phyloP scores from a whole-genome alignment of 2,797 vertebrate species.

The Neopelma chrysocephalum region DNA sequence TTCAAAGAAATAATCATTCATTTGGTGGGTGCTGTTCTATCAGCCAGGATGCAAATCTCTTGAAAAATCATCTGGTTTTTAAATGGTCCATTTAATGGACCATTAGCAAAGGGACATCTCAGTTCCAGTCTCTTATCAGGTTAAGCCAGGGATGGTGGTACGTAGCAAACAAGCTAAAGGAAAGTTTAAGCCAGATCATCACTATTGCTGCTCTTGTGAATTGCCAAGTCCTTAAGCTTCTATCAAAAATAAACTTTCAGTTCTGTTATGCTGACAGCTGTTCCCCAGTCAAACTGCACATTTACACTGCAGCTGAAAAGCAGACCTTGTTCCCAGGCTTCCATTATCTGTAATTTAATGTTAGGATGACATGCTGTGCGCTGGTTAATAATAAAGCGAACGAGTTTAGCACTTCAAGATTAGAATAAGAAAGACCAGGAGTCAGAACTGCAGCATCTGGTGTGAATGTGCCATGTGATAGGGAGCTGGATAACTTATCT shows the following conservation, averaged over 20 bases:
- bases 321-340: not conserved
- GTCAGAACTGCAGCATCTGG: not conserved
- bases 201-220: not conserved
- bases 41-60: not conserved
- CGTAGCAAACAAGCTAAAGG: not conserved
- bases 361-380: not conserved
- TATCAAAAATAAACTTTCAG: not conserved
- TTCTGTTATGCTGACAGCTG: not conserved
- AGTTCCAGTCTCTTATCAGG: not conserved
- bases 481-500: not conserved
- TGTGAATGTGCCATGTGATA: not conserved
- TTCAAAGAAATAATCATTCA: not conserved
- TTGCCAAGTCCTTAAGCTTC: not conserved
- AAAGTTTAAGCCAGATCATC: not conserved
- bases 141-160: not conserved
- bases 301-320: not conserved
- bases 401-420: fast-evolving
- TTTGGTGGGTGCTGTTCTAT: not conserved
- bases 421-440: not conserved
- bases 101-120: not conserved
- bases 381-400: not conserved
- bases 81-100: too few species aligned
- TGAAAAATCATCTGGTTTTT: not conserved
- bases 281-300: not conserved
- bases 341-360: not conserved